Evolutionary conservation across 2,888 invertebrate genomes (phyloP).

Genomic region (Dasypogon diadema): DNA sequence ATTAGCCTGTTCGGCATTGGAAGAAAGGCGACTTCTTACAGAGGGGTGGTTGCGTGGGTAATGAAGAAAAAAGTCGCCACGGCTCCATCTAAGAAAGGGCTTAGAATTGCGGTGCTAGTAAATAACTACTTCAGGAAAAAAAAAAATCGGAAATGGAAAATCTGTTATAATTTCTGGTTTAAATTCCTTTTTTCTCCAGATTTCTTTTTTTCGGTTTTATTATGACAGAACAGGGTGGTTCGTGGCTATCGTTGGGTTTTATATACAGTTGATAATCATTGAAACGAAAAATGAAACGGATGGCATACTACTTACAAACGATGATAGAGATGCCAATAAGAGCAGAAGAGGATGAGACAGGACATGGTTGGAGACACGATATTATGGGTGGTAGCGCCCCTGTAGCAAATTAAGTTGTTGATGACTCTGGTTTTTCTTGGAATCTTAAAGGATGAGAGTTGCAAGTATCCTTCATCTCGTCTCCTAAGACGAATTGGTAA

Average conservation of each 20-base stretch:
- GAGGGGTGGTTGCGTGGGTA: not conserved
- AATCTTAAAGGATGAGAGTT: not conserved
- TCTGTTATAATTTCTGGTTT: conserved; percentile 53
- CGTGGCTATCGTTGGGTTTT: not conserved
- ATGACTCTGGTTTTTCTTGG: conserved; percentile 45
- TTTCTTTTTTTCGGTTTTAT: not conserved
- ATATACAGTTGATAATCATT: not conserved
- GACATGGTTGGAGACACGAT: not conserved
- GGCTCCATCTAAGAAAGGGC: not conserved
- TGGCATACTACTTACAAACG: not conserved
- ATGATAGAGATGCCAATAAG: not conserved
- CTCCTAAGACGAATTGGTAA: conserved; percentile 54
- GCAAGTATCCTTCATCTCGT: not conserved
- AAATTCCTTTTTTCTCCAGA: conserved; percentile 12
- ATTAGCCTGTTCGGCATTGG: conserved; percentile 33
- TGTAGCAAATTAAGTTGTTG: conserved; percentile 52
- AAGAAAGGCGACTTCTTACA: conserved; percentile 6
- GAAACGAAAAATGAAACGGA: not conserved
- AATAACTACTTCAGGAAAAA: not conserved
- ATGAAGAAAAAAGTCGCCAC: conserved; percentile 13
- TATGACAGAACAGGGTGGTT: not conserved
- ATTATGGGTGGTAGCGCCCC: not conserved
- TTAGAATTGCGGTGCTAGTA: not conserved
- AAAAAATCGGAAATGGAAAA: conserved; percentile 51
- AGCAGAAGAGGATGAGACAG: not conserved